phyloP scores from a whole-genome alignment of 2,888 invertebrate species.

The Mythimna pallens region DNA sequence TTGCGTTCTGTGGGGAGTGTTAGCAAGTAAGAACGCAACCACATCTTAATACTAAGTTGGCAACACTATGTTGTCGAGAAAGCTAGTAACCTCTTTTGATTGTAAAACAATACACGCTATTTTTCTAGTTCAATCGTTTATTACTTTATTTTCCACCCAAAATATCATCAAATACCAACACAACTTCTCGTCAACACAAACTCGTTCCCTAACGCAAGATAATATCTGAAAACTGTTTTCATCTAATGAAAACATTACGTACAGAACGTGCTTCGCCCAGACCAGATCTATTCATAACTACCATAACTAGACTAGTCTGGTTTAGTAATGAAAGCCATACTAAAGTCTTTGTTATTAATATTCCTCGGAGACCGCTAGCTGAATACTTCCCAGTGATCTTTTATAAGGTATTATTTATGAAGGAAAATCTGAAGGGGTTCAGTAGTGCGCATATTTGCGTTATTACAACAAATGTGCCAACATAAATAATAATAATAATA shows the following conservation, averaged over 20 bases:
- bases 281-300: constrained; percentile 26
- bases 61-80: too few relatives aligned
- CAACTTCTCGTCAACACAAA: constrained; percentile 22
- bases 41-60: too few relatives aligned
- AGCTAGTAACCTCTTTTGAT: too few relatives aligned
- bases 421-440: constrained; percentile 18
- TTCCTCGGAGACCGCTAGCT: constrained; percentile 19
- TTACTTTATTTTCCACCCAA: too few relatives aligned
- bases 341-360: constrained; percentile 43
- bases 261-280: constrained; percentile 9
- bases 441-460: too few relatives aligned
- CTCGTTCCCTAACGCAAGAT: constrained; percentile 38
- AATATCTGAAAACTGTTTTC: constrained; percentile 49
- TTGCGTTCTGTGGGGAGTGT: too few relatives aligned
- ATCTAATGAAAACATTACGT: constrained; percentile 52
- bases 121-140: too few relatives aligned
- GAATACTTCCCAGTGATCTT: constrained; percentile 15
- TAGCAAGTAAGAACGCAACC: too few relatives aligned
- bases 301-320: constrained; percentile 7
- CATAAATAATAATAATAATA: too few relatives aligned
- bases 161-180: too few relatives aligned
- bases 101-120: too few relatives aligned
- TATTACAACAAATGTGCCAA: too few relatives aligned
- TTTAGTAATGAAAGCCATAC: constrained; percentile 34
- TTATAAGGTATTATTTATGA: constrained; percentile 5